Evolutionary conservation across 2,888 invertebrate genomes (phyloP).

Genomic region (Metallyticus violacea): DNA sequence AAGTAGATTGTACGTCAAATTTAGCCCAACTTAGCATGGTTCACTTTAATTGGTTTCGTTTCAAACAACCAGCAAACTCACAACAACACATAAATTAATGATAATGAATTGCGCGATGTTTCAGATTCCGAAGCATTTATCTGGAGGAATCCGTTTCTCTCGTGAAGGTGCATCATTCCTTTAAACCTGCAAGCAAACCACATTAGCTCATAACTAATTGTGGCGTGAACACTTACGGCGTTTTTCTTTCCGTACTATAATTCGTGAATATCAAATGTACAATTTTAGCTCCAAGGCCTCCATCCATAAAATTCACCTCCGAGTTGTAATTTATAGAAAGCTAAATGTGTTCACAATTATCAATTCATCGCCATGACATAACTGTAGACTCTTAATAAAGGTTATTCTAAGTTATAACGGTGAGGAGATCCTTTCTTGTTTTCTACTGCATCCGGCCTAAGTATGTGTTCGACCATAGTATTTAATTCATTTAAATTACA

Average conservation of each 20-base stretch:
- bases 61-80: no score
- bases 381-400: background rate
- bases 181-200: background rate
- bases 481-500: background rate
- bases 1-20: no score
- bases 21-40: no score
- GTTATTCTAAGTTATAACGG: background rate
- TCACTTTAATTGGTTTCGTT: no score
- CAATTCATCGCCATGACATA: background rate
- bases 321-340: background rate
- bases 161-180: no score
- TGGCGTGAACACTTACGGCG: background rate
- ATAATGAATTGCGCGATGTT: no score
- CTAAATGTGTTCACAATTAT: background rate
- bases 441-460: background rate
- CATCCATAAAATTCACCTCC: background rate
- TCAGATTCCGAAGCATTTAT: no score
- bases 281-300: no score
- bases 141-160: no score
- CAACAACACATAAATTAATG: no score
- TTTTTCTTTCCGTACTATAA: no score
- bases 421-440: background rate
- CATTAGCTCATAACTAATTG: background rate
- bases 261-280: background rate
- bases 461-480: no score